Evolutionary conservation across 2,113 vertebrate genomes (phyloP).

Genomic region (Centropus bengalensis): DNA sequence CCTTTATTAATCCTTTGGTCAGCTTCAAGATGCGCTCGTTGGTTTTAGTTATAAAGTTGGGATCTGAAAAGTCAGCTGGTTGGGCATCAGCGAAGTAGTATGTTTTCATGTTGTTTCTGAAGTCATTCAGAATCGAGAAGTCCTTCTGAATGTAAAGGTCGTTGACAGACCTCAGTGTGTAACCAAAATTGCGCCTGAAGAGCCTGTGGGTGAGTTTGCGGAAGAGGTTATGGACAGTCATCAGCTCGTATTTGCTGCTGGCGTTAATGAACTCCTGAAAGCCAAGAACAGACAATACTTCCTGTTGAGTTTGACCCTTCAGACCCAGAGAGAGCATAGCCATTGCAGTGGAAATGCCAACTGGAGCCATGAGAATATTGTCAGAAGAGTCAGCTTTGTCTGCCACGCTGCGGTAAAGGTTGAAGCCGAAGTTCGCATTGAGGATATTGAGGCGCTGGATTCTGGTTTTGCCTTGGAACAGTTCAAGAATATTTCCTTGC

Average conservation of each 20-base stretch:
- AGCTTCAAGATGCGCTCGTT: slow-evolving; percentile 88
- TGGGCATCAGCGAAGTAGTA: slow-evolving; percentile 93
- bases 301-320: slow-evolving; percentile 78
- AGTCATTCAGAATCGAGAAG: slow-evolving; percentile 78
- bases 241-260: slow-evolving; percentile 88
- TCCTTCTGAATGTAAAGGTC: slow-evolving; percentile 87
- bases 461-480: slow-evolving; percentile 90
- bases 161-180: slow-evolving; percentile 89
- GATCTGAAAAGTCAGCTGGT: slow-evolving; percentile 87
- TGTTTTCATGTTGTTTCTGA: slow-evolving; percentile 81
- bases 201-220: slow-evolving; percentile 93
- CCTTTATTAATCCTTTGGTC: slow-evolving; percentile 93
- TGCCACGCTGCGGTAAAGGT: slow-evolving; percentile 88
- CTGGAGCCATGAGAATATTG: slow-evolving; percentile 92
- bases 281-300: slow-evolving; percentile 84
- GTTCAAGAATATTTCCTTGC: slow-evolving; percentile 83
- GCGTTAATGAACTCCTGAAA: slow-evolving; percentile 91
- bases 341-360: slow-evolving; percentile 95
- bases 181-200: slow-evolving; percentile 95
- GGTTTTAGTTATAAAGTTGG: slow-evolving; percentile 83
- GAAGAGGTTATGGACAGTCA: slow-evolving; percentile 94
- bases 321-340: slow-evolving; percentile 92
- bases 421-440: slow-evolving; percentile 90
- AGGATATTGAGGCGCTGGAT: slow-evolving; percentile 92
- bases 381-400: slow-evolving; percentile 81